Conservation (phyloP, 2,797 vertebrate genomes). For the Phalloptychus januarius region DNA sequence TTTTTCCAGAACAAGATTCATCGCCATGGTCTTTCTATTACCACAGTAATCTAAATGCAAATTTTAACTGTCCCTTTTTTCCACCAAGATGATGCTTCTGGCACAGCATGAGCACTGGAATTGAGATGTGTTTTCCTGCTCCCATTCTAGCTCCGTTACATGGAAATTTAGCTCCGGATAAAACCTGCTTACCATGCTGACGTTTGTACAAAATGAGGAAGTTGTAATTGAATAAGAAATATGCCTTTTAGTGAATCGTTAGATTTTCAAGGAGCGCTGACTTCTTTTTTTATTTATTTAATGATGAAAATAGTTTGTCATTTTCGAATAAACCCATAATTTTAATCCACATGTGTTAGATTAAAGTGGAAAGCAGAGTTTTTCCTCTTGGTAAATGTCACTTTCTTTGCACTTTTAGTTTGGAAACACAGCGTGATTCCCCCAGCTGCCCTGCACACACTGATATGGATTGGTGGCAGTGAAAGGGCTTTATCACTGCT, state of each 20-base stretch:
- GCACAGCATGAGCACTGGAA: conserved; percentile 68
- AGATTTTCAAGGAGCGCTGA: conserved; percentile 4
- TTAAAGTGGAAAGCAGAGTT: conserved; percentile 29
- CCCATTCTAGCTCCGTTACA: conserved; percentile 47
- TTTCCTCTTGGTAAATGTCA: conserved; percentile 16
- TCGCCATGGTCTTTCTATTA: conserved; percentile 82
- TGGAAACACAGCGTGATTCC: conserved; percentile 31
- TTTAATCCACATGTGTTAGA: conserved; percentile 3
- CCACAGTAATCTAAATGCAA: conserved; percentile 88
- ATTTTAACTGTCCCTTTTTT: conserved; percentile 78
- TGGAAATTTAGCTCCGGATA: conserved; percentile 60
- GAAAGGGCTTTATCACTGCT: conserved; percentile 74
- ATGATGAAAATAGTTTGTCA: conserved; percentile 30
- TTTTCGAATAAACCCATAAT: conserved; percentile 26
- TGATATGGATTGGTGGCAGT: conserved; percentile 62
- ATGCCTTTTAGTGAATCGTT: conserved; percentile 10
- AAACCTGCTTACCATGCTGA: conserved; percentile 63
- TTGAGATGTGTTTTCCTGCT: conserved; percentile 59
- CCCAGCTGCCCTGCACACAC: conserved; percentile 44
- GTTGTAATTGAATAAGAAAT: conserved; percentile 44
- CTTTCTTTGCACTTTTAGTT: conserved; percentile 28
- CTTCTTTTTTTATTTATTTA: conserved; percentile 11
- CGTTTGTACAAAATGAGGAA: conserved; percentile 36
- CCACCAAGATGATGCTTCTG: conserved; percentile 72
- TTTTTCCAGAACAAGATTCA: conserved; percentile 76